phyloP scores from a whole-genome alignment of 37 sponge, comb jelly and placozoan species.

The Haliclona indistincta region DNA sequence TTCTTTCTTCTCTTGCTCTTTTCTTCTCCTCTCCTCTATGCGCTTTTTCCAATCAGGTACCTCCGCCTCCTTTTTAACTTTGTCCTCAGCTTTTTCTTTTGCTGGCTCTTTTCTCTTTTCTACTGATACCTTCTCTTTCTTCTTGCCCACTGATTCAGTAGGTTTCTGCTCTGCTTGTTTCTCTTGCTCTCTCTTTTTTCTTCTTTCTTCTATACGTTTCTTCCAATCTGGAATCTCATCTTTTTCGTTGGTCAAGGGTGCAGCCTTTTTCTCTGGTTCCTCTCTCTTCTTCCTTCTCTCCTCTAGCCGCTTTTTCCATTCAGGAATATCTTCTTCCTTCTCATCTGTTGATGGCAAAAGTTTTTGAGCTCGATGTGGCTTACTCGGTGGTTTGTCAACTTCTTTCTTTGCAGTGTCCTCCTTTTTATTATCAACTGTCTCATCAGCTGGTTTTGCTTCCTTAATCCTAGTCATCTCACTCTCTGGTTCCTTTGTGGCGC shows the following conservation, averaged over 20 bases:
- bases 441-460: conserved; percentile 8
- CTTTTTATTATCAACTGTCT: conserved; percentile 10
- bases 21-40: background rate
- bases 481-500: background rate
- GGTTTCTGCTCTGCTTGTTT: background rate
- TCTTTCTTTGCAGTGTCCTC: conserved; percentile 16
- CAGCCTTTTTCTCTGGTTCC: background rate
- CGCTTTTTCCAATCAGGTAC: background rate
- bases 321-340: background rate
- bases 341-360: conserved; percentile 9
- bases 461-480: background rate
- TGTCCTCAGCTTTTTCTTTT: background rate
- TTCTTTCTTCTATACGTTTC: conserved; percentile 39
- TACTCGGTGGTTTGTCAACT: conserved; percentile 3
- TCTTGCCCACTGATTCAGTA: conserved; percentile 8
- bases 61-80: background rate
- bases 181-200: conserved; percentile 14
- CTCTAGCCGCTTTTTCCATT: background rate
- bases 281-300: conserved; percentile 1
- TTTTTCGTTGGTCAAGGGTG: background rate
- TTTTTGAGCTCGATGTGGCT: background rate
- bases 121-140: conserved; percentile 1
- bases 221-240: conserved; percentile 18
- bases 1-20: conserved; percentile 9
- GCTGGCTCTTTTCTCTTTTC: background rate